Evolutionary conservation across 2,113 vertebrate genomes (phyloP).

Genomic region (Micromys minutus): DNA sequence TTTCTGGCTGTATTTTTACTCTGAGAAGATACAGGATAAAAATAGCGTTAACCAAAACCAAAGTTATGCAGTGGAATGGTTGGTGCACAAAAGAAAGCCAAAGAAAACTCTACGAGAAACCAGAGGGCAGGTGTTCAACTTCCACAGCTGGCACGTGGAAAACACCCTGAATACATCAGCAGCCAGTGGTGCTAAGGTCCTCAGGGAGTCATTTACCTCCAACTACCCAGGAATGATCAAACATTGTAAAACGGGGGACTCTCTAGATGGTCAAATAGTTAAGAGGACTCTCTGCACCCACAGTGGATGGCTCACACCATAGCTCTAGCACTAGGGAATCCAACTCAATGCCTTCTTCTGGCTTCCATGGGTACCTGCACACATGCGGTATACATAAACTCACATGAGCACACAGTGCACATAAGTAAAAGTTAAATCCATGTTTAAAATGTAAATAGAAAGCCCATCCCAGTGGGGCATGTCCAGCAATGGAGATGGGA

Average conservation of each 20-base stretch:
- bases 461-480: too few relatives aligned
- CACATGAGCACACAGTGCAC: not conserved
- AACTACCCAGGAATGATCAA: not conserved
- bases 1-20: not conserved
- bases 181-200: not conserved
- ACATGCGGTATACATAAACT: not conserved
- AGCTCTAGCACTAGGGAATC: not conserved
- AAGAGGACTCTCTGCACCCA: not conserved
- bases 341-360: not conserved
- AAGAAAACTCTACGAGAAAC: not conserved
- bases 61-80: too few relatives aligned
- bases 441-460: not conserved
- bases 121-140: not conserved
- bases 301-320: too few relatives aligned
- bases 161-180: not conserved
- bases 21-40: too few relatives aligned
- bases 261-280: too few relatives aligned
- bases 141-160: too few relatives aligned
- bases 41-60: not conserved
- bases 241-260: not conserved
- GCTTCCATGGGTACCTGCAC: not conserved
- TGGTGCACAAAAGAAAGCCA: not conserved
- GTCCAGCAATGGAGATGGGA: not conserved
- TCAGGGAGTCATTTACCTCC: rapidly evolving
- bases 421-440: not conserved